Conservation (phyloP, 2,888 invertebrate species). For the Fragum fragum region DNA sequence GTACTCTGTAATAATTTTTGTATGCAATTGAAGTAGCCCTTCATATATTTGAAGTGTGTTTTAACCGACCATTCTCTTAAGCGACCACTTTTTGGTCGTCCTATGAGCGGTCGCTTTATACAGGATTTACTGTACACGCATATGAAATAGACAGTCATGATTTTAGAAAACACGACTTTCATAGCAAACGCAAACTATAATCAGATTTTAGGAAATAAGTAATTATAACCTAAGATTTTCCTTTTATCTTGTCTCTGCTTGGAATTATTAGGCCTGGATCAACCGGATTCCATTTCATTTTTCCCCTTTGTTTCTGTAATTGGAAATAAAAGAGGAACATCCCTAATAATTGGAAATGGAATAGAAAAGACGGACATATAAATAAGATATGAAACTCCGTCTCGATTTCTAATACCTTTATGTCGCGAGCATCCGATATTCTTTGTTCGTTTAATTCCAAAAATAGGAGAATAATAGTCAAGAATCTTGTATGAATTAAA, state of each 20-base stretch:
- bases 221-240: not conserved
- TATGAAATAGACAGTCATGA: too few species aligned
- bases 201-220: not conserved
- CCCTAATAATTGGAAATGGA: not conserved
- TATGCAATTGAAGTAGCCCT: too few species aligned
- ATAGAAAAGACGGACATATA: not conserved
- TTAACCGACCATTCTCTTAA: too few species aligned
- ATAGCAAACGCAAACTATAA: not conserved
- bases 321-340: not conserved
- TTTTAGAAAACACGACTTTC: too few species aligned
- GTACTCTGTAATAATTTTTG: too few species aligned
- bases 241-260: not conserved
- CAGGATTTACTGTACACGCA: too few species aligned
- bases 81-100: too few species aligned
- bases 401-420: not conserved
- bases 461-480: not conserved
- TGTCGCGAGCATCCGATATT: not conserved
- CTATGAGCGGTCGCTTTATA: too few species aligned
- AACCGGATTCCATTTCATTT: constrained; percentile 4
- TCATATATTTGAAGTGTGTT: too few species aligned
- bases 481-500: not conserved
- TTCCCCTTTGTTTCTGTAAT: not conserved
- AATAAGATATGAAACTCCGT: not conserved
- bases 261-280: not conserved
- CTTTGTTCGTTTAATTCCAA: not conserved